Percentiles rank a stretch among this genome's conserved stretches.
Evolutionary conservation across 2,888 invertebrate species (phyloP).

Genomic region (Coleophora flavipennella): DNA sequence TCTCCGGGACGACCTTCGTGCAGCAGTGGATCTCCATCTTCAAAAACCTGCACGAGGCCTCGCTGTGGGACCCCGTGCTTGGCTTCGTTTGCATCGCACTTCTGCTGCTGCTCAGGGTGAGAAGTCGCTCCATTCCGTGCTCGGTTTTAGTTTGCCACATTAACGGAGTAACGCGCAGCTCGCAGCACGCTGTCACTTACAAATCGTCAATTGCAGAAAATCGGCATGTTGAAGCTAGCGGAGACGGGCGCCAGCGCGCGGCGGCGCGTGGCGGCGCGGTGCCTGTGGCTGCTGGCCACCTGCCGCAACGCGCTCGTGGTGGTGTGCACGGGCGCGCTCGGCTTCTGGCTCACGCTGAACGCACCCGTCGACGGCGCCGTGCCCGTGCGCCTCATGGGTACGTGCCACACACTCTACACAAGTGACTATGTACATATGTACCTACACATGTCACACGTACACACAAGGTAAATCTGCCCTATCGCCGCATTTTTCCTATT

Average conservation of each 20-base stretch:
- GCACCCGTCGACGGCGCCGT: conserved; percentile 8
- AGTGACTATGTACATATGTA: no score
- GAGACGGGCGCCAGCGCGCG: conserved; percentile 66
- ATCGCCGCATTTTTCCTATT: no score
- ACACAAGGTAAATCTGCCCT: no score
- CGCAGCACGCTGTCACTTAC: no score
- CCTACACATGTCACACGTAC: no score
- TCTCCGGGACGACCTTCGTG: conserved; percentile 82
- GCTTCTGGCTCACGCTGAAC: conserved; percentile 66
- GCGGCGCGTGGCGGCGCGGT: conserved; percentile 75
- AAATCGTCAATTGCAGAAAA: no score
- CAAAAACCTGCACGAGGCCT: conserved; percentile 75
- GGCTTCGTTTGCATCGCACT: conserved; percentile 83
- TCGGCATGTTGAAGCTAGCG: conserved; percentile 64
- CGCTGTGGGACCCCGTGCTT: conserved; percentile 81
- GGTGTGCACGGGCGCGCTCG: conserved; percentile 80
- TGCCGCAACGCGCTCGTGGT: conserved; percentile 89
- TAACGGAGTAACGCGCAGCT: no score
- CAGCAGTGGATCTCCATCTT: conserved; percentile 84
- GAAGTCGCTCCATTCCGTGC: conserved; percentile 15
- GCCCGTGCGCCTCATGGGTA: conserved; percentile 80
- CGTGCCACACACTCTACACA: no score
- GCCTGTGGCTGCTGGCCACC: conserved; percentile 83
- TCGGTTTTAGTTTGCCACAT: no score
- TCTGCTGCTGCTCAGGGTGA: conserved; percentile 83